These are phyloP conservation scores for Drosophila quinaria DNA, from an alignment of 2,888 invertebrate genomes.

Conservation along the genomic window DNA sequence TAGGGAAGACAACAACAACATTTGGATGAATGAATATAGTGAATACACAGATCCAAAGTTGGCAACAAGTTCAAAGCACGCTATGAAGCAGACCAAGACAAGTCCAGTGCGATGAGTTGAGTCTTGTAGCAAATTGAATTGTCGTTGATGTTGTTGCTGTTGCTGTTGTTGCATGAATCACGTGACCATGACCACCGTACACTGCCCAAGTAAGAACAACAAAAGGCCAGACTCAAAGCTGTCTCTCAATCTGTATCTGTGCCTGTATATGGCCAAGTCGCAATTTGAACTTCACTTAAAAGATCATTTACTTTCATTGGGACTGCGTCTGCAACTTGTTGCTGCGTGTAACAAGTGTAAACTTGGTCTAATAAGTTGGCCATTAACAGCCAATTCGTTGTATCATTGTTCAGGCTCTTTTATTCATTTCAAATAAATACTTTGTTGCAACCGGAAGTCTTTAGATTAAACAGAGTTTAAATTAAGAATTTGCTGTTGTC, in stretches of 20 bases:
- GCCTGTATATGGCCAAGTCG: conserved; percentile 73
- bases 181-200: conserved; percentile 83
- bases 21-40: conserved; percentile 76
- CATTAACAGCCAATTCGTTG: conserved; percentile 54
- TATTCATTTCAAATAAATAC: conserved; percentile 13
- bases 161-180: conserved; percentile 79
- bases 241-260: conserved; percentile 37
- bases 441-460: conserved; percentile 38
- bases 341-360: conserved; percentile 73
- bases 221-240: conserved; percentile 49
- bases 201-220: conserved; percentile 66
- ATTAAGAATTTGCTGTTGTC: conserved; percentile 18
- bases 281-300: conserved; percentile 79
- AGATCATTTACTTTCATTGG: conserved; percentile 82
- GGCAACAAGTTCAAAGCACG: conserved; percentile 75
- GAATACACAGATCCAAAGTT: conserved; percentile 57
- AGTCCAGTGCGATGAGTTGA: conserved; percentile 57
- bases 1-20: conserved; percentile 37
- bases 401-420: conserved; percentile 45
- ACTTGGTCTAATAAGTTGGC: conserved; percentile 75
- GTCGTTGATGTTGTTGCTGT: conserved; percentile 60
- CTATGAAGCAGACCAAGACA: conserved; percentile 76
- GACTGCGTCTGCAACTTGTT: conserved; percentile 51
- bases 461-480: conserved; percentile 17
- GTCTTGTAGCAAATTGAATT: conserved; percentile 81